These are phyloP conservation scores for Sminthurinus aureus DNA, from an alignment of 2,888 invertebrate genomes.

Conservation along the genomic window DNA sequence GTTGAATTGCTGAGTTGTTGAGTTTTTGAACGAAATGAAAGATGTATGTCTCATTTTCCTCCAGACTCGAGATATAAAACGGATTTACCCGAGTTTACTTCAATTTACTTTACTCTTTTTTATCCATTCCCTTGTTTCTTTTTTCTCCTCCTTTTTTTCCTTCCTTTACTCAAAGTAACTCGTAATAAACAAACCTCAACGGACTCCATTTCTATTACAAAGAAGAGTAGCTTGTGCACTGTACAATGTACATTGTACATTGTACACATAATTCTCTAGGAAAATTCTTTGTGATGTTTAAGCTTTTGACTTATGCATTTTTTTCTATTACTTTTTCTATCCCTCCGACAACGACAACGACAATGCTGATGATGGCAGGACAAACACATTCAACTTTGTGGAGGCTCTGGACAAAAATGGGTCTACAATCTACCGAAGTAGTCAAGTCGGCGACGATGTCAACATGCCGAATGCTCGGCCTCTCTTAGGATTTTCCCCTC, in stretches of 20 bases:
- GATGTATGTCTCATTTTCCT: background rate
- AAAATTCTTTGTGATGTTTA: slow-evolving; percentile 18
- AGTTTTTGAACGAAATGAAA: background rate
- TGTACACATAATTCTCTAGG: background rate
- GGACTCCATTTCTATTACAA: too few species aligned
- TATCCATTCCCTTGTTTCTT: background rate
- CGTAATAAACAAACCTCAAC: too few species aligned
- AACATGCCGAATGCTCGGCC: slow-evolving; percentile 57
- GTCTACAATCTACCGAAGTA: slow-evolving; percentile 55
- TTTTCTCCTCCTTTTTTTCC: background rate
- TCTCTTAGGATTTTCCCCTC: slow-evolving; percentile 59
- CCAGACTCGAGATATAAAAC: background rate
- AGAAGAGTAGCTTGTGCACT: too few species aligned
- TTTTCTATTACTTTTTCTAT: background rate
- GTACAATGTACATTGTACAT: too few species aligned
- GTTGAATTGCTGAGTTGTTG: too few species aligned
- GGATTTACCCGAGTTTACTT: background rate
- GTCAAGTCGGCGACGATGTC: slow-evolving; percentile 52
- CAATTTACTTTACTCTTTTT: background rate
- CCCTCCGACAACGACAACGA: background rate
- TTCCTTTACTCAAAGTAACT: too few species aligned
- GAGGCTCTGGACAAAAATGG: slow-evolving; percentile 55
- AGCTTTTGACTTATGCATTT: background rate
- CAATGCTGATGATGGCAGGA: slow-evolving; percentile 37
- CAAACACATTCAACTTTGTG: slow-evolving; percentile 52